Conservation (phyloP, 2,888 invertebrate genomes). For the Bimastos eiseni region DNA sequence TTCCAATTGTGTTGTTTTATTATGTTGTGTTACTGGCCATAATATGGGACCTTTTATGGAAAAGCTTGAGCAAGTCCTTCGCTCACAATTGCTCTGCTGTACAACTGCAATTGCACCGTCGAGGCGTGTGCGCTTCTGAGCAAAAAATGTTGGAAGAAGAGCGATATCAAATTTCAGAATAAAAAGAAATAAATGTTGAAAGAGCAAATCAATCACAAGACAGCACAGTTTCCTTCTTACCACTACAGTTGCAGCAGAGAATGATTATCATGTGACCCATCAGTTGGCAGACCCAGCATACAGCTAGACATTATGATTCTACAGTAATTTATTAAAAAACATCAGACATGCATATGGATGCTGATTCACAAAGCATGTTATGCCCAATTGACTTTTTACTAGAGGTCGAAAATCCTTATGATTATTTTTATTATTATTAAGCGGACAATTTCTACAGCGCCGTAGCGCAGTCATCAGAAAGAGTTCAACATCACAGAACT, state of each 20-base stretch:
- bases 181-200: neutral
- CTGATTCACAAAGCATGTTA: neutral
- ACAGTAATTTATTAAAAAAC: neutral
- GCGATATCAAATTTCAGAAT: too few species aligned
- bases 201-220: neutral
- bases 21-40: too few species aligned
- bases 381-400: neutral
- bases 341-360: neutral
- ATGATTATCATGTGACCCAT: neutral
- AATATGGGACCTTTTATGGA: too few species aligned
- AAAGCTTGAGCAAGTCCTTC: too few species aligned
- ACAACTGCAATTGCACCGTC: too few species aligned
- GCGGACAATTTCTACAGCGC: too few species aligned
- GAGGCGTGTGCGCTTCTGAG: too few species aligned
- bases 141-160: too few species aligned
- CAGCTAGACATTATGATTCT: neutral
- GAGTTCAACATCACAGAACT: neutral
- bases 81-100: too few species aligned
- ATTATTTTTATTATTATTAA: too few species aligned
- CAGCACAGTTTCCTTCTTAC: neutral
- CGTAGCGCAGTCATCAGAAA: too few species aligned
- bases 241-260: neutral
- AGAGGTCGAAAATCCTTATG: neutral
- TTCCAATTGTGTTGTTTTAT: too few species aligned
- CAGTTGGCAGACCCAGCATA: neutral